A percentile compares a stretch with the other conserved stretches of the same genome.
Evolutionary conservation across 2,797 vertebrate species (phyloP).

Genomic region (Cyclura pinguis): DNA sequence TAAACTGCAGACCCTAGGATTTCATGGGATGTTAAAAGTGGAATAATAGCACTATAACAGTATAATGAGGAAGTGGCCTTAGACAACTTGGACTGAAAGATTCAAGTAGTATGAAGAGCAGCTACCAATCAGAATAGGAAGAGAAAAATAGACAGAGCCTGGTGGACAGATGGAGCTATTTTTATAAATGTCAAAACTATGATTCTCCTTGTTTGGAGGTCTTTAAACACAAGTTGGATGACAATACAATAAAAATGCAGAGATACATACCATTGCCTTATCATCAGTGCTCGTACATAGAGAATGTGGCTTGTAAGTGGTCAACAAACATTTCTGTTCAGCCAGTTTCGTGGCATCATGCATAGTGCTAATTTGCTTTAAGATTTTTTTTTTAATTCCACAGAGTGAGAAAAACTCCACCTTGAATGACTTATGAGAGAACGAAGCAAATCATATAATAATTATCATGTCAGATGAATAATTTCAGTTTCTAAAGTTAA

Average conservation of each 20-base stretch:
- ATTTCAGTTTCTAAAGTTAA: neutral
- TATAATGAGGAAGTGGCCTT: too few relatives aligned
- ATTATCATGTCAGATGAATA: slow-evolving; percentile 6
- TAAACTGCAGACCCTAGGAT: too few relatives aligned
- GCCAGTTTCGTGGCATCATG: neutral
- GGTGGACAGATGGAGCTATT: neutral
- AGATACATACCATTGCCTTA: accelerated
- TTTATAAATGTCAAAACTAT: too few relatives aligned
- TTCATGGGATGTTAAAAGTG: too few relatives aligned
- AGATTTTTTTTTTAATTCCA: neutral
- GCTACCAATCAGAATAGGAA: neutral
- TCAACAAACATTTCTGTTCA: neutral
- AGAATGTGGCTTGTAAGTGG: slow-evolving; percentile 23
- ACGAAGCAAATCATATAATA: neutral
- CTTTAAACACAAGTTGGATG: too few relatives aligned
- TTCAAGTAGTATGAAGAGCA: neutral
- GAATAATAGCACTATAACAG: too few relatives aligned
- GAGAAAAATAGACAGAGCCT: neutral
- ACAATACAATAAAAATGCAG: neutral
- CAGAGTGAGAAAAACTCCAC: slow-evolving; percentile 8
- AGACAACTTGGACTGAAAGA: neutral
- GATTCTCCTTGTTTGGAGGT: too few relatives aligned
- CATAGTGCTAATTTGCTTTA: slow-evolving; percentile 20
- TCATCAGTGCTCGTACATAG: neutral
- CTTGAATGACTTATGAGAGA: neutral